Base-by-base conservation (phyloP, 2,113 vertebrate genomes). In the Charadrius vociferus region DNA sequence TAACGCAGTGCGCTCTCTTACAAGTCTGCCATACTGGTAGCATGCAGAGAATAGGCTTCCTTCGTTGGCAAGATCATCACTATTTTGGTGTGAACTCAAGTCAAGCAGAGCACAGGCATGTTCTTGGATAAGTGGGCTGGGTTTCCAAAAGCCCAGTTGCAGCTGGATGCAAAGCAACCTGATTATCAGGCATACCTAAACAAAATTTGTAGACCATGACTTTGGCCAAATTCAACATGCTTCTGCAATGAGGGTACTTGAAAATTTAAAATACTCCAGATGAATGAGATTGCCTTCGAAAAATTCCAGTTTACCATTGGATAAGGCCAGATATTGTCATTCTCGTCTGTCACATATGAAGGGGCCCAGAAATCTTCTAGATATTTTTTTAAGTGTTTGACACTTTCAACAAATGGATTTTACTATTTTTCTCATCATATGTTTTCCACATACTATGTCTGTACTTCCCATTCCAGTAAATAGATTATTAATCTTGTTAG, bases 71-170 rank as follows among this genome's bases (percentile, higher is more conserved):
- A 81, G 39, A 10, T 15, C 34, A 32, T n/a, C 8, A 4, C 22
- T 27, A 7, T 55, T 74, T 47, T 56, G 47, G 36, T 43, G 56
- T 17, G 32, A 56, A 27, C 41, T 30, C 62, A 17, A 53, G 56
- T 6, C 71, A 39, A 0, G 27, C 2, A 1, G 16, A 73, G 55
- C 61, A 45, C 0, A 1, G 41, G 12, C 10, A 2, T 10, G 8
- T 10, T 37, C 58, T 30, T 41, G 50, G 23, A 1, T 10, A 39
- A 56, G 29, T 3, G 16, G 15, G n/a, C 16, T 18, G 39, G 21
- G 47, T 41, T 47, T 61, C 53, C 47, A 49, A 22, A 39, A 80
- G 24, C 30, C 7, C 24, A 13, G 29, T 5, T 81, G 61, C 34
- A 55, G 39, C 24, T 32, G 62, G 53, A 16, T 24, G 53, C 34